Evolutionary conservation across 2,113 vertebrate species (phyloP), one percentile per base, ranked within the genome.

Genomic region (Malurus elegans): DNA sequence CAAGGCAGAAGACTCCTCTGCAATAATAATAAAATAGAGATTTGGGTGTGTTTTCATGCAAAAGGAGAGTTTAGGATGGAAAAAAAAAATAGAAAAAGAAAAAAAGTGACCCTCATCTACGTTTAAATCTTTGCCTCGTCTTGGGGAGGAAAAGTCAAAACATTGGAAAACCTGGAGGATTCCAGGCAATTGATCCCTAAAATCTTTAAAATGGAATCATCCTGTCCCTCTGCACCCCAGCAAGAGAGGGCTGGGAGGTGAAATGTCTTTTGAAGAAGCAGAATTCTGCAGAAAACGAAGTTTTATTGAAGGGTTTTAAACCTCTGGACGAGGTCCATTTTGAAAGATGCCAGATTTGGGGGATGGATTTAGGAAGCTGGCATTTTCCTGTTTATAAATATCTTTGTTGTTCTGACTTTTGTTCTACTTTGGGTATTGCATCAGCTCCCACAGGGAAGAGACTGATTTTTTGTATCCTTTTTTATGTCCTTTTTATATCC

Each of bases 401-500:
- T 92, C 42, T 66, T 62, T 86, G 61, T 81, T 83, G 45, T n/a
- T 95, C 75, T 81, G 56, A 95, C 89, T 91, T 89, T 40, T 91
- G n/a, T 71, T 86, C 89, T 71, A 32, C 36, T 87, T 92, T 65
- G 72, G 28, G 21, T 81, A 61, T 91, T 86, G 44, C 92, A 86
- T 73, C 83, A 93, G 9, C 44, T 84, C 86, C 79, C 78, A 12
- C 7, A 57, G 76, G 92, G 73, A 81, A 93, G n/a, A 25, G 28
- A 18, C 25, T 74, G 44, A 28, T n/a, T 21, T 92, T 93, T 92
- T 40, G 54, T 54, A 62, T 62, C 56, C 20, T 79, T 94, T 82
- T 92, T 40, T 38, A 38, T 38, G 44, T 32, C 34, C 25, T 92
- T 94, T 93, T 92, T 40, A 58, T 54, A 62, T 62, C 56, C 20